A percentile compares a stretch with the other conserved stretches of the same genome.
Conservation (phyloP, 53 echinoderm and acorn worm genomes). For the Stichopus horrens region DNA sequence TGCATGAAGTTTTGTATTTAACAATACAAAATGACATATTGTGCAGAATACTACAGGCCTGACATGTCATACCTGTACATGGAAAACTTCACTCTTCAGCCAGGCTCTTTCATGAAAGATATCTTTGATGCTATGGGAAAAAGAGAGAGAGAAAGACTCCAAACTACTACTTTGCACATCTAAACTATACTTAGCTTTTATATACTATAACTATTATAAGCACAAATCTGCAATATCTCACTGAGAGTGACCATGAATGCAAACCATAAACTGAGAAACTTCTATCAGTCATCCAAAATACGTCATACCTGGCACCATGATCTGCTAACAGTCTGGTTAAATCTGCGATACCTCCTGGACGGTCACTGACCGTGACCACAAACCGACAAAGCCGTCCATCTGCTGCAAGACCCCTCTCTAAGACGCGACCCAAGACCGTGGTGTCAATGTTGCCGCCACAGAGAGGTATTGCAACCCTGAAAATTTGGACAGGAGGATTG, state of each 20-base stretch:
- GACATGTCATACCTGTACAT: conserved; percentile 72
- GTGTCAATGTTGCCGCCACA: conserved; percentile 99
- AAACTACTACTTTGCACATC: no score
- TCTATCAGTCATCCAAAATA: no score
- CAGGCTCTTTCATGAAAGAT: conserved; percentile 95
- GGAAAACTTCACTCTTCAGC: conserved; percentile 95
- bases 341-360: conserved; percentile 96
- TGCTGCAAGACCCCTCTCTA: conserved; percentile 95
- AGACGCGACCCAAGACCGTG: conserved; percentile 82
- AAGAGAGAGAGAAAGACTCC: not conserved
- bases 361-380: conserved; percentile 92
- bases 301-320: conserved; percentile 79
- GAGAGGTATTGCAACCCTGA: conserved; percentile 85
- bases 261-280: no score
- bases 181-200: no score
- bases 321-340: conserved; percentile 79
- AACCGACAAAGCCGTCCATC: conserved; percentile 84
- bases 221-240: no score
- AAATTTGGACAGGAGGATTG: not conserved
- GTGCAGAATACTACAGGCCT: no score
- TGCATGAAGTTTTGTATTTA: no score
- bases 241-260: no score
- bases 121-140: conserved; percentile 80
- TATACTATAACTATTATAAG: no score
- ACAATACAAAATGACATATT: no score